Conservation (phyloP, 2,113 vertebrate genomes). For the Taxidea taxus region DNA sequence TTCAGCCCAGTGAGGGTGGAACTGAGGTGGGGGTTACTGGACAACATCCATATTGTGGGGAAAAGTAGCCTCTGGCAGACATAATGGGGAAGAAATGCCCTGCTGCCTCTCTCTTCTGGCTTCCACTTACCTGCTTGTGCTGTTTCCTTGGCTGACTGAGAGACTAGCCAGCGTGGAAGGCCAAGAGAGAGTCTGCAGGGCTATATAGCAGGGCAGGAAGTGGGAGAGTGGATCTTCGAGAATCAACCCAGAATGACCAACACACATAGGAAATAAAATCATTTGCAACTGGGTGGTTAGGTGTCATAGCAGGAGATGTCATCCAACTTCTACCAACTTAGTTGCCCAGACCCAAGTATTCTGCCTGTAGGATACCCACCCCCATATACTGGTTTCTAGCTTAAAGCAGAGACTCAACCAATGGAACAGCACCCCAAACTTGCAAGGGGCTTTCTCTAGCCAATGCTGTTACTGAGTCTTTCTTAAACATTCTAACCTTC, state of each 20-base stretch:
- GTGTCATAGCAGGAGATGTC: neutral
- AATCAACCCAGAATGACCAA: neutral
- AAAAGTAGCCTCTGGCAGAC: neutral
- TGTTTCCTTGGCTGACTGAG: neutral
- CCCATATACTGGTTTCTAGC: neutral
- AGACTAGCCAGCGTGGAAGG: neutral
- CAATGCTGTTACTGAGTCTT: neutral
- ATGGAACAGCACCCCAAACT: neutral
- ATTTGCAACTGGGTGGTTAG: neutral
- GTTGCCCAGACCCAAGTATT: neutral
- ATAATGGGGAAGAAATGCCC: fast-evolving
- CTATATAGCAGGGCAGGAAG: neutral
- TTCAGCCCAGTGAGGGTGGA: neutral
- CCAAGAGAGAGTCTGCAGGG: neutral
- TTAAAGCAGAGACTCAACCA: neutral
- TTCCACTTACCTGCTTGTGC: neutral
- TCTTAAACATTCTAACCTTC: neutral
- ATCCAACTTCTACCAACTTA: too few species aligned
- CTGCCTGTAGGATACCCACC: neutral
- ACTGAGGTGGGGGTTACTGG: neutral
- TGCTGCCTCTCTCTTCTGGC: neutral
- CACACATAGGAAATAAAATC: neutral
- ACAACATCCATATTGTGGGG: neutral
- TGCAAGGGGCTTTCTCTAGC: neutral
- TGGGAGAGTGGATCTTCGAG: neutral